Conservation (phyloP, 2,113 vertebrate genomes). For the Oxyura jamaicensis region DNA sequence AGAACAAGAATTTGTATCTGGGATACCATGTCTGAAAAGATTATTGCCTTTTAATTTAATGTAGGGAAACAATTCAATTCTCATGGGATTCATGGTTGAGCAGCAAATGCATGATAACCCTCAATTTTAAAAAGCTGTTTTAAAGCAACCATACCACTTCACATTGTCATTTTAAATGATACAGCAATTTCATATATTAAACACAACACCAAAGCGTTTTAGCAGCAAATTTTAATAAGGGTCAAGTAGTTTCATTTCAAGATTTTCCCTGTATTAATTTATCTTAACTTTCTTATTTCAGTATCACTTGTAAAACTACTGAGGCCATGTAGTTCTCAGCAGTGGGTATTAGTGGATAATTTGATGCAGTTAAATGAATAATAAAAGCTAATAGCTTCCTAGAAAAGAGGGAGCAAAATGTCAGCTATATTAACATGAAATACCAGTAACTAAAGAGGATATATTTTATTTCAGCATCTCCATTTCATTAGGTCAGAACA, state of each 20-base stretch:
- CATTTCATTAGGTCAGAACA: not conserved
- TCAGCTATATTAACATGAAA: not conserved
- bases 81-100: not conserved
- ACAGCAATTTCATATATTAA: not conserved
- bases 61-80: not conserved
- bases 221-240: constrained; percentile 20
- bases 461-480: not conserved
- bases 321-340: not conserved
- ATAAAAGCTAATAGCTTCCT: not conserved
- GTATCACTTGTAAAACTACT: not conserved
- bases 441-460: not conserved
- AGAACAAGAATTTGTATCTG: not conserved
- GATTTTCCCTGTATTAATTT: not conserved
- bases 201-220: not conserved
- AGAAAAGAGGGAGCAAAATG: not conserved
- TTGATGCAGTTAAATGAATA: not conserved
- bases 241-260: constrained; percentile 7
- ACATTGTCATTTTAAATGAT: not conserved
- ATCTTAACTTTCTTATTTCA: not conserved
- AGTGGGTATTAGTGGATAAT: not conserved
- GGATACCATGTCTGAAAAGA: not conserved
- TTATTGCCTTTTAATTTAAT: not conserved
- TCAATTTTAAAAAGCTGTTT: not conserved
- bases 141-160: not conserved
- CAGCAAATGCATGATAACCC: not conserved